Evolutionary conservation across 2,797 vertebrate species (phyloP).

Genomic region (Molossus molossus): DNA sequence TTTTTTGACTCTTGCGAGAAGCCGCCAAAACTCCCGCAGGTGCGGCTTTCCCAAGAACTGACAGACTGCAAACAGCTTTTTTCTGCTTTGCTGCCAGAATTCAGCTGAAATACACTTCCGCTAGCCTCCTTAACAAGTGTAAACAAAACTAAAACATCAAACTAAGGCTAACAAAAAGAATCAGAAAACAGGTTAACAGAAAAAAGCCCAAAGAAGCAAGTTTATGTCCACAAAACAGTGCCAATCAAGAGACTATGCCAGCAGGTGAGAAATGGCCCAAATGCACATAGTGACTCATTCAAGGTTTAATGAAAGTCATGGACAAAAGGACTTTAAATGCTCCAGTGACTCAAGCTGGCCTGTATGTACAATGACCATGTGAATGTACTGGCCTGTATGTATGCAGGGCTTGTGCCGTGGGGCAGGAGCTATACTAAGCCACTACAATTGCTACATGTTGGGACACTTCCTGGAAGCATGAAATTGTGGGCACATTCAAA

Average conservation of each 20-base stretch:
- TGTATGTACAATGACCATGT: fast-evolving
- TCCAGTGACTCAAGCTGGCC: neutral
- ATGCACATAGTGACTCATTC: neutral
- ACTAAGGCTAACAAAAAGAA: conserved; percentile 1
- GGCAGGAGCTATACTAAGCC: neutral
- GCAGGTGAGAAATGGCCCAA: neutral
- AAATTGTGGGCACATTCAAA: neutral
- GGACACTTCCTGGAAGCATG: conserved; percentile 26
- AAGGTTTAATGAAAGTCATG: neutral
- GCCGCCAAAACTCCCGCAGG: neutral
- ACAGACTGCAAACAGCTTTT: conserved; percentile 35
- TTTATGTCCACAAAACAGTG: neutral
- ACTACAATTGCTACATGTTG: neutral
- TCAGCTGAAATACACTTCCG: neutral
- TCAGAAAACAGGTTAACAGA: conserved; percentile 22
- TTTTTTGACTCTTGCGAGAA: neutral
- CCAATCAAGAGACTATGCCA: neutral
- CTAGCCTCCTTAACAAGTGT: neutral
- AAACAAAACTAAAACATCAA: neutral
- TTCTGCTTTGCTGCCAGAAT: conserved; percentile 21
- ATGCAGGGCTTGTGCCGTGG: neutral
- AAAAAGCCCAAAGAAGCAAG: neutral
- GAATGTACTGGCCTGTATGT: fast-evolving
- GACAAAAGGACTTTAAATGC: neutral
- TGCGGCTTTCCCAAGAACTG: neutral